Evolutionary conservation across 2,797 vertebrate genomes (phyloP).

Genomic region (Coregonus ussuriensis): DNA sequence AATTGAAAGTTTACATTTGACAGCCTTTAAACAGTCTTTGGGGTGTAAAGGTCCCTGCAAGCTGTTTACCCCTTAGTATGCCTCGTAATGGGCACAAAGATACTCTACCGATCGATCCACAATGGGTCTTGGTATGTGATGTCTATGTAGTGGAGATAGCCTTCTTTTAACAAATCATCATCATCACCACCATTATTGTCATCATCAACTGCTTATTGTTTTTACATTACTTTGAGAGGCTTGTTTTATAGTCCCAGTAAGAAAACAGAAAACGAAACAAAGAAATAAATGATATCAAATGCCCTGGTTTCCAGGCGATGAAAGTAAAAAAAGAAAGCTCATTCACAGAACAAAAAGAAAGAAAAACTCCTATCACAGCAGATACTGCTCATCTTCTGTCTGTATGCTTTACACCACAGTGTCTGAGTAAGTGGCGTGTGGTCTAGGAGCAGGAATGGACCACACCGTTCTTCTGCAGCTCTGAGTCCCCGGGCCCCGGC

Average conservation of each 20-base stretch:
- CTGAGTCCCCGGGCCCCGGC: slow-evolving; percentile 78
- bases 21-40: not conserved
- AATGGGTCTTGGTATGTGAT: not conserved
- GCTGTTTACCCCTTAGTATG: not conserved
- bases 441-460: slow-evolving; percentile 81
- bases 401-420: not conserved
- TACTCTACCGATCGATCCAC: not conserved
- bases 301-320: slow-evolving; percentile 99
- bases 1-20: not conserved
- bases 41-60: not conserved
- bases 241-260: slow-evolving; percentile 60
- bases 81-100: not conserved
- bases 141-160: not conserved
- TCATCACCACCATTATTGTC: slow-evolving; percentile 58
- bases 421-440: not conserved
- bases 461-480: slow-evolving; percentile 88
- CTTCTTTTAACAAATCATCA: slow-evolving; percentile 2
- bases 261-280: slow-evolving; percentile 27
- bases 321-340: slow-evolving; percentile 94
- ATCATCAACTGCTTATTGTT: slow-evolving; percentile 38
- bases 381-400: slow-evolving; percentile 99
- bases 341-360: slow-evolving; percentile 99
- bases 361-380: slow-evolving; percentile 99
- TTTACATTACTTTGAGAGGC: slow-evolving; percentile 56
- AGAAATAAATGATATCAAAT: slow-evolving; percentile 76